Percentiles rank a stretch among this genome's conserved stretches.
These are phyloP conservation scores for Troides oblongomaculatus DNA, from an alignment of 2,888 invertebrate genomes.

Conservation along the genomic window DNA sequence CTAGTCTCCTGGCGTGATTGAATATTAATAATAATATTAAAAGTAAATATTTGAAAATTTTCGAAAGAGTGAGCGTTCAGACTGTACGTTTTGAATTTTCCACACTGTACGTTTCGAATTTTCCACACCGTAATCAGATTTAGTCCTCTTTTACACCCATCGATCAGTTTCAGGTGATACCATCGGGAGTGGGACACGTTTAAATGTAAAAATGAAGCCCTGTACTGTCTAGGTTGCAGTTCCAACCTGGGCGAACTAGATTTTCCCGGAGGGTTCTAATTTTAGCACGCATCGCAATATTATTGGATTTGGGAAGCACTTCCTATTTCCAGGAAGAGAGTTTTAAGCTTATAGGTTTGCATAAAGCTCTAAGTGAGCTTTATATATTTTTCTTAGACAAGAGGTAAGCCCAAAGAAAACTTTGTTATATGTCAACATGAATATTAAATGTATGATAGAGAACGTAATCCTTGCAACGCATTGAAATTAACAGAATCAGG, in stretches of 20 bases:
- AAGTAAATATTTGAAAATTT: neutral
- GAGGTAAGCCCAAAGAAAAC: neutral
- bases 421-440: neutral
- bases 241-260: slow-evolving; percentile 14
- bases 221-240: slow-evolving; percentile 2
- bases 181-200: slow-evolving; percentile 14
- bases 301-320: slow-evolving; percentile 15
- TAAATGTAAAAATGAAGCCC: slow-evolving; percentile 21
- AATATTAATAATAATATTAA: too few relatives aligned
- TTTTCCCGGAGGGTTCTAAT: slow-evolving; percentile 12
- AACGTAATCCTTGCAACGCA: neutral
- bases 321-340: slow-evolving; percentile 4
- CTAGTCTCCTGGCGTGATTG: too few relatives aligned
- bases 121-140: neutral
- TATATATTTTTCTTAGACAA: neutral
- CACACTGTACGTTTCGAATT: neutral
- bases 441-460: neutral
- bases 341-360: neutral
- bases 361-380: slow-evolving; percentile 1
- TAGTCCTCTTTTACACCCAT: slow-evolving; percentile 6
- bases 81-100: neutral
- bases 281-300: slow-evolving; percentile 11
- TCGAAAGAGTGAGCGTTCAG: neutral
- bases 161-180: slow-evolving; percentile 17
- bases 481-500: neutral